Evolutionary conservation across 1,140 invertebrate genomes (phyloP).

Genomic region (Branchinecta lynchi): DNA sequence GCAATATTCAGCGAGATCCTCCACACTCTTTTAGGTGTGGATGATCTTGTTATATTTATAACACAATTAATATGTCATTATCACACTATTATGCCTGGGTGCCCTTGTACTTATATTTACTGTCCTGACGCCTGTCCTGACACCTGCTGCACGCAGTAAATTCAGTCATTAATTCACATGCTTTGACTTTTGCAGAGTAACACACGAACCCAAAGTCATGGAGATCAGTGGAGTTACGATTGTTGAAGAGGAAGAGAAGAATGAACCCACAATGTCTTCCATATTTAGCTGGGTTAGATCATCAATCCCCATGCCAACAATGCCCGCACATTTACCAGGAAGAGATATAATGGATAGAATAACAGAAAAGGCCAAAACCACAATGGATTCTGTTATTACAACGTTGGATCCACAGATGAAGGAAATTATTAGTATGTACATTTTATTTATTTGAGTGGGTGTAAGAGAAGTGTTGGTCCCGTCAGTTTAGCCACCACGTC

Average conservation of each 20-base stretch:
- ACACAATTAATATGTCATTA: no score
- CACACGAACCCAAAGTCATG: neutral
- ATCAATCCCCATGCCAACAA: conserved; percentile 25
- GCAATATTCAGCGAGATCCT: no score
- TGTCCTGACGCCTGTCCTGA: no score
- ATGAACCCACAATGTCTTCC: neutral
- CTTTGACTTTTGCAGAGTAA: neutral
- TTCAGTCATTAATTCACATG: no score
- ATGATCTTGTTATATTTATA: no score
- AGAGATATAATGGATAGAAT: conserved; percentile 43
- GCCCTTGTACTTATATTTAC: no score
- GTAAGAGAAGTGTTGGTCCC: neutral
- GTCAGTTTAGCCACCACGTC: no score
- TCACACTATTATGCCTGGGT: no score
- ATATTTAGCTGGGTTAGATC: conserved; percentile 42
- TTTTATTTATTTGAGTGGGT: neutral
- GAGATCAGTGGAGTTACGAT: neutral
- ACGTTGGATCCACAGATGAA: conserved; percentile 80
- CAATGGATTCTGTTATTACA: conserved; percentile 69
- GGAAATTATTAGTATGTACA: conserved; percentile 58
- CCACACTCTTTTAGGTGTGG: no score
- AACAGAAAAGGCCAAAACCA: conserved; percentile 63
- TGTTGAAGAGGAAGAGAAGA: conserved; percentile 3
- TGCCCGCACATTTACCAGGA: conserved; percentile 21
- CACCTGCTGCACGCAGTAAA: no score